Evolutionary conservation across 2,113 vertebrate genomes (phyloP).

Genomic region (Oenanthe oenanthe): DNA sequence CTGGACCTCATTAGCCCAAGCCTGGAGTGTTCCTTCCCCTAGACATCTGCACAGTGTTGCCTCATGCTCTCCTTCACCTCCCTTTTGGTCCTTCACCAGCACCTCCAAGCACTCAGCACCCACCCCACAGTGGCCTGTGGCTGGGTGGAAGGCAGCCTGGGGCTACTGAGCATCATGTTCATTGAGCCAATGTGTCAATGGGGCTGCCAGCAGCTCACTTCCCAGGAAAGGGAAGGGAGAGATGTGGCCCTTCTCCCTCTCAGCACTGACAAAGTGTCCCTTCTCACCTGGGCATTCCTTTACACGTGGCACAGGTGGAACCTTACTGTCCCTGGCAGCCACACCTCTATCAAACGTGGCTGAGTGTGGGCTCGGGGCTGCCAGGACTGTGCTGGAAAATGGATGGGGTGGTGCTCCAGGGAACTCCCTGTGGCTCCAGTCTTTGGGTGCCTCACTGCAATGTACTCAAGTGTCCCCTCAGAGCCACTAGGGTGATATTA

Average conservation of each 20-base stretch:
- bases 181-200: fast-evolving
- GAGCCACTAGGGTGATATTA: too few relatives aligned
- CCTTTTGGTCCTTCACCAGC: not conserved
- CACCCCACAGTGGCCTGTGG: too few relatives aligned
- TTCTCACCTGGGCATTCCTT: not conserved
- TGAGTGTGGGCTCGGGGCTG: not conserved
- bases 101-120: not conserved
- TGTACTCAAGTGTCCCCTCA: too few relatives aligned
- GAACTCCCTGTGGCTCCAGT: too few relatives aligned
- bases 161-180: fast-evolving
- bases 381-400: not conserved
- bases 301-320: fast-evolving
- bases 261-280: not conserved
- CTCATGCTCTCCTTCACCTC: not conserved
- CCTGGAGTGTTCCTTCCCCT: not conserved
- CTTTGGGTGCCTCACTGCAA: too few relatives aligned
- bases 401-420: not conserved
- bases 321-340: not conserved
- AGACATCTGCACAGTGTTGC: not conserved
- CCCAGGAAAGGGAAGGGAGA: not conserved
- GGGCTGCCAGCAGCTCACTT: not conserved
- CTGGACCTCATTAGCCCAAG: not conserved
- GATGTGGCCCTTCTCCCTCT: not conserved
- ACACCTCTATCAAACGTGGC: fast-evolving
- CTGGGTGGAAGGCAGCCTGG: not conserved